Percentiles rank a stretch among this genome's conserved stretches.
These are phyloP conservation scores for Catostylus mosaicus DNA, from an alignment of 30 jellyfish, hydroid and myxozoan genomes.

Conservation along the genomic window DNA sequence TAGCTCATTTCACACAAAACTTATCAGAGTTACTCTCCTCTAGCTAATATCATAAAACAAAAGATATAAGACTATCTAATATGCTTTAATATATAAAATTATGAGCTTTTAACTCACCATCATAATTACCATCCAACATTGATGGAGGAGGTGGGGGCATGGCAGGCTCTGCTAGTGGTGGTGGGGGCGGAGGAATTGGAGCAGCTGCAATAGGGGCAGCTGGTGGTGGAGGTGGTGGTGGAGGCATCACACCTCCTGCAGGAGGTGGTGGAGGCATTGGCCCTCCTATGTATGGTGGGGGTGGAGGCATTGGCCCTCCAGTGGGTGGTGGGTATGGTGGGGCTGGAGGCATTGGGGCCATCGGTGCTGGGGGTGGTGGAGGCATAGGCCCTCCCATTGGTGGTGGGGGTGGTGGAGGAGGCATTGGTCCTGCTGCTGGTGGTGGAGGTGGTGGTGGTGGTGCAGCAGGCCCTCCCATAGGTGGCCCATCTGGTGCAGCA, in stretches of 20 bases:
- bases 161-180: background rate
- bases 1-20: too few species aligned
- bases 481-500: slow-evolving; percentile 59
- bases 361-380: slow-evolving; percentile 42
- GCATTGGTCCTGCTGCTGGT: background rate
- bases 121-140: slow-evolving; percentile 26
- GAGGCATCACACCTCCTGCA: slow-evolving; percentile 20
- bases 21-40: too few species aligned
- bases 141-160: slow-evolving; percentile 87
- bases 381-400: slow-evolving; percentile 28
- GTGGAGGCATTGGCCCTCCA: slow-evolving; percentile 52
- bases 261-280: slow-evolving; percentile 37
- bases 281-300: slow-evolving; percentile 30
- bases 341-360: slow-evolving; percentile 54
- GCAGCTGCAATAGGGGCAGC: slow-evolving; percentile 16
- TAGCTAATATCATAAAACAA: too few species aligned
- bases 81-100: too few species aligned
- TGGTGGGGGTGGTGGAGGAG: slow-evolving; percentile 70
- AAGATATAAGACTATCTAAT: too few species aligned
- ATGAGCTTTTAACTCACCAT: slow-evolving; percentile 30
- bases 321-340: slow-evolving; percentile 46
- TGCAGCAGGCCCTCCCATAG: slow-evolving; percentile 4
- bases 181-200: slow-evolving; percentile 58
- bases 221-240: slow-evolving; percentile 55
- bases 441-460: slow-evolving; percentile 78